Evolutionary conservation across 1,140 invertebrate genomes (phyloP).

Genomic region (Drosophila dunni): DNA sequence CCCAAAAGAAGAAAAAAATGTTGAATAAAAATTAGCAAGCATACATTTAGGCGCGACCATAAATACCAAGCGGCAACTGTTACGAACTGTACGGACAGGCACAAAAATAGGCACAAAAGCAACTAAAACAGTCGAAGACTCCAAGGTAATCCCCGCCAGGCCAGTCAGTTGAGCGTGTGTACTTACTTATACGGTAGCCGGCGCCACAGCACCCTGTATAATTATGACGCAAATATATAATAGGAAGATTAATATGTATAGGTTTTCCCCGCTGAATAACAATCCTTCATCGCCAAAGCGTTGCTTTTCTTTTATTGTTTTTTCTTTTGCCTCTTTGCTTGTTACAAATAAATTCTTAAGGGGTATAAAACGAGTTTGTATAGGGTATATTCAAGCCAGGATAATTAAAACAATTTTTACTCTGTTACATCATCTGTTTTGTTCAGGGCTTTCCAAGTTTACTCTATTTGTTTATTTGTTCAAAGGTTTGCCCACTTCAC

Average conservation of each 20-base stretch:
- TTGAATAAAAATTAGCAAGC: constrained; percentile 79
- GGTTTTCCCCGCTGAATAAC: constrained; percentile 52
- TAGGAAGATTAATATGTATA: constrained; percentile 3
- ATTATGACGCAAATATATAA: constrained; percentile 1
- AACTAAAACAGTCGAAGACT: constrained; percentile 28
- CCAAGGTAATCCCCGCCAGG: constrained; percentile 58
- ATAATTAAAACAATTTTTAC: neutral
- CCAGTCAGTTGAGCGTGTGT: constrained; percentile 16
- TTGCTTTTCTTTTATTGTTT: constrained; percentile 41
- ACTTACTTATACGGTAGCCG: constrained; percentile 19
- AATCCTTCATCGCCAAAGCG: constrained; percentile 53
- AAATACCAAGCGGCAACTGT: constrained; percentile 75
- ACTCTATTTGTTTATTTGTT: neutral
- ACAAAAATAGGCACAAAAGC: constrained; percentile 14
- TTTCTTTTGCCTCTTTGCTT: constrained; percentile 10
- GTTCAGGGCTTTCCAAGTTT: constrained; percentile 17
- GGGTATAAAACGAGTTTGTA: constrained; percentile 17
- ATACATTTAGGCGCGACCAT: constrained; percentile 69
- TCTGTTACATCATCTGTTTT: neutral
- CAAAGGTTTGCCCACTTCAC: constrained; percentile 35
- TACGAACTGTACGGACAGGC: constrained; percentile 40
- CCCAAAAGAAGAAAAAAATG: constrained; percentile 43
- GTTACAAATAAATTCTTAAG: neutral
- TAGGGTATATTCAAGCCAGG: too few relatives aligned
- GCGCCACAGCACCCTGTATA: constrained; percentile 38